Conservation (phyloP, 2,888 invertebrate genomes). For the Zygaena filipendulae region DNA sequence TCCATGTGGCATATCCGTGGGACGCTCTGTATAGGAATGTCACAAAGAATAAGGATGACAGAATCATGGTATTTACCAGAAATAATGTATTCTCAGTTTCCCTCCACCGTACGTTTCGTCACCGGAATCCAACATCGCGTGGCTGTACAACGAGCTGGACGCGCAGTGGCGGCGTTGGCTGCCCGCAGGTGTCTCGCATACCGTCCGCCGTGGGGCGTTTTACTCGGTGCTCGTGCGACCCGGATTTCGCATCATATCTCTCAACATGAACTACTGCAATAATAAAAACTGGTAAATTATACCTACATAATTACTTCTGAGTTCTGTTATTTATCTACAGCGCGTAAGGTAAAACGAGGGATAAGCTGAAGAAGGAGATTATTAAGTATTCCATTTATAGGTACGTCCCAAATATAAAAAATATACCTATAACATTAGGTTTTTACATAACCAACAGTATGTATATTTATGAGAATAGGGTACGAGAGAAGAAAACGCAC, state of each 20-base stretch:
- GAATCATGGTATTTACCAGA: too few species aligned
- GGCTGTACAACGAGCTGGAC: constrained; percentile 93
- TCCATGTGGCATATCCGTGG: too few species aligned
- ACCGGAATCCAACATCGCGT: constrained; percentile 85
- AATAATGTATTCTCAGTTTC: constrained; percentile 75
- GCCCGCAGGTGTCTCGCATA: constrained; percentile 86
- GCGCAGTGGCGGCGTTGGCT: constrained; percentile 93
- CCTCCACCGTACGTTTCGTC: constrained; percentile 87
- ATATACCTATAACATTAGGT: too few species aligned
- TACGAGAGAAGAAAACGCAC: too few species aligned
- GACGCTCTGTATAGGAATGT: too few species aligned
- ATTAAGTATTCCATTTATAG: too few species aligned
- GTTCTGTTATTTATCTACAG: too few species aligned
- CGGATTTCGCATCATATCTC: constrained; percentile 89
- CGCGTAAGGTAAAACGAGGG: too few species aligned
- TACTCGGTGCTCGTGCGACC: constrained; percentile 92
- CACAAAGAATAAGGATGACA: too few species aligned
- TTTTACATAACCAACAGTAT: too few species aligned
- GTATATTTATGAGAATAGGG: too few species aligned
- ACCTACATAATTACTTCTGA: background rate
- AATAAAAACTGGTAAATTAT: constrained; percentile 86
- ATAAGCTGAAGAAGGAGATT: too few species aligned
- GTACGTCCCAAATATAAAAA: background rate
- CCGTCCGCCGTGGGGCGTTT: constrained; percentile 88
- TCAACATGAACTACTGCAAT: constrained; percentile 98